phyloP scores from a whole-genome alignment of 2,113 vertebrate species.

The Narcine bancroftii region DNA sequence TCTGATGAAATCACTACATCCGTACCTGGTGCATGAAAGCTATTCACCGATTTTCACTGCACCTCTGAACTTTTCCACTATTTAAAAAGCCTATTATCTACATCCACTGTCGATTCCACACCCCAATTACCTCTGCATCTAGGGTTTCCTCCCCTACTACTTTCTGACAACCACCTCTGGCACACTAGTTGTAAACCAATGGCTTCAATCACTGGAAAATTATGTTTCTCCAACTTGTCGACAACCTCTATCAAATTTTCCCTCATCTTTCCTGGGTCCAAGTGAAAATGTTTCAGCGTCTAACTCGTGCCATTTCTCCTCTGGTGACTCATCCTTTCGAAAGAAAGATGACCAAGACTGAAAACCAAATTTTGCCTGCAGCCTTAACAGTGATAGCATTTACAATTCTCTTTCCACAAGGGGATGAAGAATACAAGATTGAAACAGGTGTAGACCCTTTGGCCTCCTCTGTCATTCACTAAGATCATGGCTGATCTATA shows the following conservation, averaged over 20 bases:
- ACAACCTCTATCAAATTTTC: background rate
- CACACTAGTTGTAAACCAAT: background rate
- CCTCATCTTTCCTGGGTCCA: background rate
- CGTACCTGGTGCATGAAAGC: background rate
- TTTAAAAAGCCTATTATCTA: background rate
- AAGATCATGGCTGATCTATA: too few relatives aligned
- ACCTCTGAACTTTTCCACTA: background rate
- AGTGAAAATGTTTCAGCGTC: background rate
- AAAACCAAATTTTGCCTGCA: background rate
- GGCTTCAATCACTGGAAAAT: background rate
- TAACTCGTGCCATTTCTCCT: too few relatives aligned
- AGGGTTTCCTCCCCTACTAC: background rate
- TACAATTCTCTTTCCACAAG: background rate
- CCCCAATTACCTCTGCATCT: background rate
- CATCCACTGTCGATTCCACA: background rate
- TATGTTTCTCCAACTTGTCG: background rate
- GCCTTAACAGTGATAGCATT: background rate
- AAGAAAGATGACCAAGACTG: background rate
- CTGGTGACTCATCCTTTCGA: background rate
- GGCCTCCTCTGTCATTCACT: too few relatives aligned
- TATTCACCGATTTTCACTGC: background rate
- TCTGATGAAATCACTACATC: background rate
- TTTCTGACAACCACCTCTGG: background rate
- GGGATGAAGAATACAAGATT: too few relatives aligned
- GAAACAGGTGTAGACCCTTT: too few relatives aligned